phyloP scores from a whole-genome alignment of 2,888 invertebrate species.

The Steinernema scapterisci region DNA sequence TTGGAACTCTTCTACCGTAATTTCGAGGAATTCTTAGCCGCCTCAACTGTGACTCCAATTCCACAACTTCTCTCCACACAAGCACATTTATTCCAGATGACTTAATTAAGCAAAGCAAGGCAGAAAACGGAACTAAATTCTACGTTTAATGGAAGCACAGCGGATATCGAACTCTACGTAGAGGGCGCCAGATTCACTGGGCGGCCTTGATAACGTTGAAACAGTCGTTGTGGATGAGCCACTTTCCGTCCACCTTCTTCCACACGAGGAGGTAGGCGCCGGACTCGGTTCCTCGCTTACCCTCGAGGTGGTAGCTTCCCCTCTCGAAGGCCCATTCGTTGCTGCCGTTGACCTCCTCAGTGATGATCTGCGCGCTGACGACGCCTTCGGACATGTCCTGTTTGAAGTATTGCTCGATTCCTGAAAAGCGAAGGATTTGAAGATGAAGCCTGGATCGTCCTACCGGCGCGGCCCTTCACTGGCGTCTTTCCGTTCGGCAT shows the following conservation, averaged over 20 bases:
- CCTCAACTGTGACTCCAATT: too few relatives aligned
- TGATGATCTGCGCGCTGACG: slow-evolving; percentile 64
- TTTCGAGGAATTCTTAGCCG: too few relatives aligned
- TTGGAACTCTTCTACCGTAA: too few relatives aligned
- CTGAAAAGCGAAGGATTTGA: slow-evolving; percentile 41
- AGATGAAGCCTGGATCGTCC: slow-evolving; percentile 9
- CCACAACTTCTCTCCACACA: too few relatives aligned
- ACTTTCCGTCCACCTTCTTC: slow-evolving; percentile 65
- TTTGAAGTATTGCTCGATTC: slow-evolving; percentile 67
- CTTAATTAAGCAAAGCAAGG: slow-evolving; percentile 5
- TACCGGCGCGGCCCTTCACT: slow-evolving; percentile 64
- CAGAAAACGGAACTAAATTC: not conserved
- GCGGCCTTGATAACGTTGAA: slow-evolving; percentile 68
- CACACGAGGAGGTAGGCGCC: slow-evolving; percentile 66
- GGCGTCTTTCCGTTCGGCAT: slow-evolving; percentile 67
- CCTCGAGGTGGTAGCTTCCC: slow-evolving; percentile 66
- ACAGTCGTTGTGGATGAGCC: slow-evolving; percentile 68
- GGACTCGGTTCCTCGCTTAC: slow-evolving; percentile 64
- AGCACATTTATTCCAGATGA: not conserved
- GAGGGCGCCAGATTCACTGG: not conserved
- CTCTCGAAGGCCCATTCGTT: slow-evolving; percentile 68
- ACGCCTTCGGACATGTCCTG: slow-evolving; percentile 68
- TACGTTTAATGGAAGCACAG: not conserved
- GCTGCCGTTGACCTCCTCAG: slow-evolving; percentile 67
- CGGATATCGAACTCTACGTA: not conserved